Base-by-base conservation (phyloP, 2,888 invertebrate genomes). In the Cyclophora punctaria region DNA sequence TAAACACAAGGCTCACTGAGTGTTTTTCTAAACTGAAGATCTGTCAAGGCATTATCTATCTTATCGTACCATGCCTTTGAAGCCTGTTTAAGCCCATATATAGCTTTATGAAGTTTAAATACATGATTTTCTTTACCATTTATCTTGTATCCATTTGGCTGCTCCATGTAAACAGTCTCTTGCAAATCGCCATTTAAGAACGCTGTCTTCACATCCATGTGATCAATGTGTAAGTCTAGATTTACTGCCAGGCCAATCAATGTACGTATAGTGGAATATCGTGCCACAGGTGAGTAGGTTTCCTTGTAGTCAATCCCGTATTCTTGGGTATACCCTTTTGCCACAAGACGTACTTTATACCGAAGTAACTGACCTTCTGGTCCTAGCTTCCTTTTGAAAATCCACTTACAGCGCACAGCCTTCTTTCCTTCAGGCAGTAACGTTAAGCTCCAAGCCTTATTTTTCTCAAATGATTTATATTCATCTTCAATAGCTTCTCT, bases 1-100 rank as follows among this genome's bases (percentile, higher is more conserved):
- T 20, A 20, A 20, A 20, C 2, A 20, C 20, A 20, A 20, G 20
- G 20, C 20, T 20, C 20, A 20, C 20, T 20, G 20, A 20, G 20
- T 20, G 20, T 20, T 20, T 20, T 20, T 20, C 20, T 20, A 20
- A 20, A 20, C 20, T 20, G 20, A 20, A 20, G 20, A 20, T 20
- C 20, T 20, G 20, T 20, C 20, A 20, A 20, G 20, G 20, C 20
- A 20, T 20, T 20, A 20, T 20, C 20, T 20, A 20, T 20, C 20
- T 20, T 20, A 20, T 20, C 20, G 20, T 20, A 20, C 20, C 20
- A 20, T 20, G 20, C 20, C 20, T 20, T 20, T 20, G 20, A 20
- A 20, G 53, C 47, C 34, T 56, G 56, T 50, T 56, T 56, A 5
- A 58, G 41, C 0, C 54, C 57, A 48, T 59, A 59, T 34, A 59